Base-by-base conservation (phyloP, 2,113 vertebrate species). In the Elachura formosa region DNA sequence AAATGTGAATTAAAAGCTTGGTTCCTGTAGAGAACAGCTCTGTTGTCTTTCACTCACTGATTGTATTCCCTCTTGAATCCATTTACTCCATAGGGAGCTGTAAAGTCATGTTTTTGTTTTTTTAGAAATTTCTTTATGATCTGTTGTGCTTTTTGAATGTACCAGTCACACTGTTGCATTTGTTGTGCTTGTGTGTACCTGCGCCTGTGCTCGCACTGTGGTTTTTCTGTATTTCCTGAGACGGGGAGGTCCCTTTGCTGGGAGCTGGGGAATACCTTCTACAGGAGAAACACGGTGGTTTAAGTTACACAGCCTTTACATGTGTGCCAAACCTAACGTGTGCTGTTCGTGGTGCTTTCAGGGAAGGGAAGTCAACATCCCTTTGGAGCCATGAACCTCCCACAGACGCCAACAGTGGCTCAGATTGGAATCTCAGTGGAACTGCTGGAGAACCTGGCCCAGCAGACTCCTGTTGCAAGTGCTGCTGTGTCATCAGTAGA, bases 371-470 rank as follows among this genome's bases (percentile, higher is more conserved):
- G 98, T 63, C 97, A 98, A 51, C 98, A 99, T 89, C 99, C 99
- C 0, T 99, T 99, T 95, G 99, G 99, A 69, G 91, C 97, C 80
- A 98, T 99, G 98, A 97, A 97, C 90, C 97, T 98, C 80, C 97
- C 97, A 5, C 98, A 98, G 80, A 98, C 98, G 0, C 97, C 98
- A 24, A 98, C 98, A 12, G 98, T 98, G 92, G 99, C 99, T 36
- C 99, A 99, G 98, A 98, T 99, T 72, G 99, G 99, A 6, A 98
- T 99, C 91, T 99, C 99, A 3, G 98, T 99, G 93, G 99, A 99
- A 93, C 88, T 99, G 55, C 87, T 99, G 94, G 98, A 99, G 21
- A 98, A 98, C 95, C 96, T 99, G 93, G 98, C 97, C 36, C 99
- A 99, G 95, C 99, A 99, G 96, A 99, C 98, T 34, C 99, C 99